phyloP scores from a whole-genome alignment of 2,888 invertebrate genomes.

The Zeuzera pyrina region DNA sequence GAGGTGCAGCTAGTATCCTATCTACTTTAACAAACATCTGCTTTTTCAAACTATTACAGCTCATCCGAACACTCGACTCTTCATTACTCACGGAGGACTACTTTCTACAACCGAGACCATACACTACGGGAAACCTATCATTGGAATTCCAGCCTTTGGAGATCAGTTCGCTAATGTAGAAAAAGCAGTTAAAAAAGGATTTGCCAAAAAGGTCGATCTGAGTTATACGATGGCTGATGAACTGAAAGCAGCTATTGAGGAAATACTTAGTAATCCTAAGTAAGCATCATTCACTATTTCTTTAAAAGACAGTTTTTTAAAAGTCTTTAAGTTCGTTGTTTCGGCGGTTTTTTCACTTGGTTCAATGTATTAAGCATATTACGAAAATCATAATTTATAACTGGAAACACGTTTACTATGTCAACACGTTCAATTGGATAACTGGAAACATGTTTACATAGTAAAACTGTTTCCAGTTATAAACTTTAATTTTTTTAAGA shows the following conservation, averaged over 20 bases:
- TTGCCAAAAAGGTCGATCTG: conserved; percentile 26
- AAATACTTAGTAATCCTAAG: conserved; percentile 25
- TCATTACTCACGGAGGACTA: conserved; percentile 52
- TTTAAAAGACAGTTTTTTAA: background rate
- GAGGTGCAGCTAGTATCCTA: too few relatives aligned
- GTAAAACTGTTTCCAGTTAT: too few relatives aligned
- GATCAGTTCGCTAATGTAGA: conserved; percentile 43
- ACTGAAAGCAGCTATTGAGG: conserved; percentile 25
- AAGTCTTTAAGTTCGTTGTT: too few relatives aligned
- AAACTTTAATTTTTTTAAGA: too few relatives aligned
- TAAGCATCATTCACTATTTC: conserved; percentile 13
- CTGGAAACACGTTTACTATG: too few relatives aligned
- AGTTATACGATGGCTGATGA: conserved; percentile 22
- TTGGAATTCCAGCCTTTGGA: conserved; percentile 44
- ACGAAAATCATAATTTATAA: too few relatives aligned
- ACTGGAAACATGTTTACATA: too few relatives aligned
- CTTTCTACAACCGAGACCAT: conserved; percentile 42
- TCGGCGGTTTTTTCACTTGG: too few relatives aligned
- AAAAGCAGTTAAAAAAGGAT: conserved; percentile 32
- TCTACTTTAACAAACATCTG: too few relatives aligned
- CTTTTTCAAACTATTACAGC: too few relatives aligned
- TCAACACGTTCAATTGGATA: too few relatives aligned
- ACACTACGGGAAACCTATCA: conserved; percentile 38
- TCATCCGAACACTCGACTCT: conserved; percentile 43
- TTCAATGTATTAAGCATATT: too few relatives aligned